Base-by-base conservation (phyloP, 2,113 vertebrate species). In the Thamnaconus septentrionalis region DNA sequence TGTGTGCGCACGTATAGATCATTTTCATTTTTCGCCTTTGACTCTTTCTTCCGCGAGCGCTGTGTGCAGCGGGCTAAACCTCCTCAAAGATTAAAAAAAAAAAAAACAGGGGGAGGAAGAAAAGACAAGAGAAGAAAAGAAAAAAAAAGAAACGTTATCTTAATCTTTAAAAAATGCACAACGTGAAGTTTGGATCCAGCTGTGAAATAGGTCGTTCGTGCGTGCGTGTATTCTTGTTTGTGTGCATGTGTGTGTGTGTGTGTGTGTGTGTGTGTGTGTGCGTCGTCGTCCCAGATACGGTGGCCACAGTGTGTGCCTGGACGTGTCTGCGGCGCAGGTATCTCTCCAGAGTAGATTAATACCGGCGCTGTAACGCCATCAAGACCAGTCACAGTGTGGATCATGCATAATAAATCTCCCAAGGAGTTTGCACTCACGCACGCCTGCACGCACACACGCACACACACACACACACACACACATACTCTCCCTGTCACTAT, bases 401-500 rank as follows among this genome's bases (percentile, higher is more conserved):
- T 85, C 84, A 78, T 83, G 87, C 79, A 90, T 86, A 88, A 87
- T 87, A 89, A 86, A 85, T 83, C 83, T 87, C 83, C 82, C 65
- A 80, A 84, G 76, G 80, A 87, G 85, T 82, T 77, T 73, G 60
- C 60, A 56, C 49, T 56, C 79, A 73, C 69, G 56, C 61, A 61
- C 63, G 61, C 61, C 49, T 50, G 66, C 69, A 56, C 53, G 66
- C 49, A 42, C 41, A 57, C 54, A 61, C 62, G 59, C 59, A 71
- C 51, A 69, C 47, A 69, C 52, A 47, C 61, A 47, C 62, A 55
- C 59, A 51, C 49, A 53, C 49, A 50, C 48, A 54, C 18, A 8
- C 53, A 55, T 41, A 10, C 66, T 66, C 57, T 53, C 65, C 57
- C 67, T 42, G 93, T 96, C 91, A 63, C 93, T 92, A 96, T 95